Base-by-base conservation (phyloP, 2,888 invertebrate genomes). In the Cheilosia grossa region DNA sequence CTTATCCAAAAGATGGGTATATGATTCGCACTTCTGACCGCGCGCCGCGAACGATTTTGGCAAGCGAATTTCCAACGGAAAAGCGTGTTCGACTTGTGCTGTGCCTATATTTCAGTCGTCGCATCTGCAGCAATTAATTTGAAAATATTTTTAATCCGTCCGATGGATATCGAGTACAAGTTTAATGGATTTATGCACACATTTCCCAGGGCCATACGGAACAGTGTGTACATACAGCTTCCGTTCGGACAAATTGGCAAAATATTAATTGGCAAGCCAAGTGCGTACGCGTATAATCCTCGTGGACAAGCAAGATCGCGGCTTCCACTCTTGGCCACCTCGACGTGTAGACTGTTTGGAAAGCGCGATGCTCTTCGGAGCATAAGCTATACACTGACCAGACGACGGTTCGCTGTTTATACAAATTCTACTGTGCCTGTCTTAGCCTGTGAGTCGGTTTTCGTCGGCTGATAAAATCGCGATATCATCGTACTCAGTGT, bases 301-400 rank as follows among this genome's bases (percentile, higher is more conserved):
- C 53, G 61, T 67, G 63, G 78, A 61, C 64, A 79, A 69, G 54
- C 53, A 64, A 74, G 58, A 79, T 79, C 79, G 64, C 67, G 78
- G 47, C 83, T 74, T 64, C 83, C 83, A 54, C 53, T 83, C 83
- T 70, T 74, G 80, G 66, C 83, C 69, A 80, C 64, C 58, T 70
- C 80, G 66, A 40, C 47, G 70, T 70, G 47, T 66, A 75, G 70
- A 83, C 83, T 83, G 78, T 63, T 78, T 70, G 80, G 64, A 70
- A 59, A 47, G 64, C 63, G 33, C 54, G 80, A 80, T 80, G 69
- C 70, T 83, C 79, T 70, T 54, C 64, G 9, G 40, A 80, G 64
- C 63, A 58, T 44, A 74, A 70, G 73, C 80, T 53, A 30, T 72
- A 47, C 51, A 44, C 44, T 72, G 70, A 70, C 10, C 0, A 17